Evolutionary conservation across 2,888 invertebrate genomes (phyloP).

Genomic region (Clistopyga incitator): DNA sequence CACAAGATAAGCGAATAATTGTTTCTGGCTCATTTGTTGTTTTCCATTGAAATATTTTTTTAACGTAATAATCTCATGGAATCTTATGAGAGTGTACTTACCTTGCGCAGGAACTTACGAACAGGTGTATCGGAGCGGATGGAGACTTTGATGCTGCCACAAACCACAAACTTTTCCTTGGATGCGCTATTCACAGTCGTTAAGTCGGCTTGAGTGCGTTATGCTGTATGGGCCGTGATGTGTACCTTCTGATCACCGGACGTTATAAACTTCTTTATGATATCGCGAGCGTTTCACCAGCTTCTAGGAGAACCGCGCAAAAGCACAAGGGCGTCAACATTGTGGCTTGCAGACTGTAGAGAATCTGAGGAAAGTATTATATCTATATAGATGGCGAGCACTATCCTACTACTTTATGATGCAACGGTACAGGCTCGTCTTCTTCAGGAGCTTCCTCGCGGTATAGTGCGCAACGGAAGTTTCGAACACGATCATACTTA

Average conservation of each 20-base stretch:
- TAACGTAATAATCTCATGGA: not conserved
- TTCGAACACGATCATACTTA: constrained; percentile 39
- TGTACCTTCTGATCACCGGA: constrained; percentile 49
- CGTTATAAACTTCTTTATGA: constrained; percentile 49
- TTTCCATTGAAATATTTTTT: constrained; percentile 7
- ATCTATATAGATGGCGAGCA: not conserved
- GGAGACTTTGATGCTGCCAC: not conserved
- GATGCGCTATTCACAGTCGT: constrained; percentile 47
- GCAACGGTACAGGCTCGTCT: not conserved
- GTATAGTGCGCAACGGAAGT: constrained; percentile 14
- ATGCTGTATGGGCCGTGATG: constrained; percentile 46
- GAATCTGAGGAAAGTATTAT: not conserved
- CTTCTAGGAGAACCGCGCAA: not conserved
- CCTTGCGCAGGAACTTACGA: constrained; percentile 1
- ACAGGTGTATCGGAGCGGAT: not conserved
- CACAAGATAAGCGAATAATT: not conserved
- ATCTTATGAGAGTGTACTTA: constrained; percentile 20
- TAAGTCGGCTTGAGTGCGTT: constrained; percentile 58
- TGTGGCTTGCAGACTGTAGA: constrained; percentile 2
- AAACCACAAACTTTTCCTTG: constrained; percentile 31
- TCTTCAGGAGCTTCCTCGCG: not conserved
- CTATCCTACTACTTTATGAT: constrained; percentile 31
- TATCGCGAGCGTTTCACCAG: constrained; percentile 36
- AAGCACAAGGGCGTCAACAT: constrained; percentile 5
- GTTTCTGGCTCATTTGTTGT: not conserved